phyloP scores from a whole-genome alignment of 2,113 vertebrate species.

The Scomber scombrus region DNA sequence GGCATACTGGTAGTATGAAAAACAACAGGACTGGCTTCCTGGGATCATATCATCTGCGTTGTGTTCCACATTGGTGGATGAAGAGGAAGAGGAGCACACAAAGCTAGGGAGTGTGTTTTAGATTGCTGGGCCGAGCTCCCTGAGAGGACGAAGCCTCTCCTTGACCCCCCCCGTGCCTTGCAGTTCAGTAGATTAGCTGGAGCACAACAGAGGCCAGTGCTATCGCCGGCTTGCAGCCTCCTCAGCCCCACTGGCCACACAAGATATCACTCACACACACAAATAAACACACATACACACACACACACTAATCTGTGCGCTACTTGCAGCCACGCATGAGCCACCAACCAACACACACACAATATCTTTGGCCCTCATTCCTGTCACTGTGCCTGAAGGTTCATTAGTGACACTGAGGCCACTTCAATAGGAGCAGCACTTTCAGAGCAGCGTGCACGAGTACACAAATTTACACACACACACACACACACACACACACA shows the following conservation, averaged over 20 bases:
- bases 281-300: conserved; percentile 4
- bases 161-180: conserved; percentile 74
- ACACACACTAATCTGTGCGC: conserved; percentile 29
- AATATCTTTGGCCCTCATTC: conserved; percentile 45
- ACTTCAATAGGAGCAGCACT: conserved; percentile 71
- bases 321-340: not conserved
- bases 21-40: conserved; percentile 32
- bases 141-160: conserved; percentile 74
- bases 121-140: conserved; percentile 46
- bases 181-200: conserved; percentile 79
- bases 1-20: not conserved
- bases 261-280: conserved; percentile 53
- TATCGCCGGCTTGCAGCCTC: conserved; percentile 73
- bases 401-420: conserved; percentile 78
- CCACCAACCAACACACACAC: conserved; percentile 15
- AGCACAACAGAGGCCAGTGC: conserved; percentile 69
- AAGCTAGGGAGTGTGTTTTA: conserved; percentile 50
- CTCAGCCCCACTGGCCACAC: conserved; percentile 65
- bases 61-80: conserved; percentile 49
- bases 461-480: not conserved
- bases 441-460: conserved; percentile 19
- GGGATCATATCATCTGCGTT: conserved; percentile 56
- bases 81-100: conserved; percentile 24
- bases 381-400: conserved; percentile 67
- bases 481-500: conserved; percentile 2